phyloP scores from a whole-genome alignment of 2,113 vertebrate genomes.

The Lophochroa leadbeateri region DNA sequence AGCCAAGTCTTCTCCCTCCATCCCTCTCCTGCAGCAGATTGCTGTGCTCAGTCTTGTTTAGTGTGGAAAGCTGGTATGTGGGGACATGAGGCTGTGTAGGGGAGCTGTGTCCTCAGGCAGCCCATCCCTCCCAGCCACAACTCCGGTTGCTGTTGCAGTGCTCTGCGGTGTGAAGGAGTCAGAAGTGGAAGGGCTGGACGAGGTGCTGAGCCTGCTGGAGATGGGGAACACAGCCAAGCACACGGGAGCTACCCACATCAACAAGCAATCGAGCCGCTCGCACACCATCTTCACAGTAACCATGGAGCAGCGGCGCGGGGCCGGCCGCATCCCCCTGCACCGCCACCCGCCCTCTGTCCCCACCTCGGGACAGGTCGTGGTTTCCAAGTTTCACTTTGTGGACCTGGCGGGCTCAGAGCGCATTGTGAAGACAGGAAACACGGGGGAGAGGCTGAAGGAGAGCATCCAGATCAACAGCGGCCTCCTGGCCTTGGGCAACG shows the following conservation, averaged over 20 bases:
- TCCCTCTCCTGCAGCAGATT: not conserved
- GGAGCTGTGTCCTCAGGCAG: accelerated
- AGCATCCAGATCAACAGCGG: slow-evolving; percentile 97
- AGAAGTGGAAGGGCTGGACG: slow-evolving; percentile 94
- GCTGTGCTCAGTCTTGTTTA: not conserved
- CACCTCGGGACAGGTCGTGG: slow-evolving; percentile 79
- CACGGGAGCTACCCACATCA: slow-evolving; percentile 92
- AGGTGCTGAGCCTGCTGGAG: slow-evolving; percentile 93
- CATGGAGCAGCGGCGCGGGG: slow-evolving; percentile 90
- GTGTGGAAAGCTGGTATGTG: not conserved
- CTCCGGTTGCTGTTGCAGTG: slow-evolving; percentile 73
- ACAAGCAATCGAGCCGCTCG: slow-evolving; percentile 91
- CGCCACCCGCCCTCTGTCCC: not conserved
- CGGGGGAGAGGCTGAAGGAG: slow-evolving; percentile 92
- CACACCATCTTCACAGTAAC: slow-evolving; percentile 93
- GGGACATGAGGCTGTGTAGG: not conserved
- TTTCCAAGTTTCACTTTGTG: slow-evolving; percentile 97
- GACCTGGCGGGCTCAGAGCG: slow-evolving; percentile 94
- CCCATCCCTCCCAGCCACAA: not conserved
- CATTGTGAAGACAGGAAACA: slow-evolving; percentile 90
- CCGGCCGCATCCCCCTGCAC: slow-evolving; percentile 70
- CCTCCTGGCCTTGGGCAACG: slow-evolving; percentile 92
- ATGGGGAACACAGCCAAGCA: slow-evolving; percentile 93
- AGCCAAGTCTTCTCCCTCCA: not conserved
- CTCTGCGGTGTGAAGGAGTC: slow-evolving; percentile 92